Conservation (phyloP, 2,797 vertebrate genomes). For the Hippocampus kuda region DNA sequence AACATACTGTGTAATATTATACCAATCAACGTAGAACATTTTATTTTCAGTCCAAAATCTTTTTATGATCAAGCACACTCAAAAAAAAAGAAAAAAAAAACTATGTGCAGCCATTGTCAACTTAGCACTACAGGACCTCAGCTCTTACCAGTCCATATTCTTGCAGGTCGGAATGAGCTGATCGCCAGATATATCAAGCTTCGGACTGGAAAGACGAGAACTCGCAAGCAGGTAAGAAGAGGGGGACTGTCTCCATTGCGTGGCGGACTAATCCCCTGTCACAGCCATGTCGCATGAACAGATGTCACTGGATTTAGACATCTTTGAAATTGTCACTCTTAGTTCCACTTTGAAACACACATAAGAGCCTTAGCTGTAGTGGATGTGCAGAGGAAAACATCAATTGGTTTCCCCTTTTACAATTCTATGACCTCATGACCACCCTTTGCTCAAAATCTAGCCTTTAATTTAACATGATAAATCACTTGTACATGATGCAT, state of each 20-base stretch:
- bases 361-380: background rate
- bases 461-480: constrained; percentile 5
- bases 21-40: background rate
- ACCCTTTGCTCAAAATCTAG: constrained; percentile 1
- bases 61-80: background rate
- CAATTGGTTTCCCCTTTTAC: background rate
- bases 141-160: constrained; percentile 5
- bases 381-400: background rate
- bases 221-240: constrained; percentile 94
- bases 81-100: background rate
- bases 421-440: constrained; percentile 1
- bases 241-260: constrained; percentile 6
- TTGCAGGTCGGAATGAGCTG: constrained; percentile 95
- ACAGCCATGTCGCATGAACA: constrained; percentile 20
- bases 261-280: constrained; percentile 17
- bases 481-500: constrained; percentile 1
- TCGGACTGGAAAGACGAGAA: constrained; percentile 97
- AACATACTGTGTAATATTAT: constrained; percentile 11
- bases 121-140: background rate
- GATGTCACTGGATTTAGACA: constrained; percentile 17
- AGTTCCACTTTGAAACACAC: background rate
- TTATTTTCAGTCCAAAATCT: background rate
- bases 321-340: constrained; percentile 11
- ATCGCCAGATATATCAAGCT: constrained; percentile 99
- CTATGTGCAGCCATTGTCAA: background rate